A percentile compares a stretch with the other conserved stretches of the same genome.
These are phyloP conservation scores for Zaprionus nigranus DNA, from an alignment of 1,140 invertebrate genomes.

Conservation along the genomic window DNA sequence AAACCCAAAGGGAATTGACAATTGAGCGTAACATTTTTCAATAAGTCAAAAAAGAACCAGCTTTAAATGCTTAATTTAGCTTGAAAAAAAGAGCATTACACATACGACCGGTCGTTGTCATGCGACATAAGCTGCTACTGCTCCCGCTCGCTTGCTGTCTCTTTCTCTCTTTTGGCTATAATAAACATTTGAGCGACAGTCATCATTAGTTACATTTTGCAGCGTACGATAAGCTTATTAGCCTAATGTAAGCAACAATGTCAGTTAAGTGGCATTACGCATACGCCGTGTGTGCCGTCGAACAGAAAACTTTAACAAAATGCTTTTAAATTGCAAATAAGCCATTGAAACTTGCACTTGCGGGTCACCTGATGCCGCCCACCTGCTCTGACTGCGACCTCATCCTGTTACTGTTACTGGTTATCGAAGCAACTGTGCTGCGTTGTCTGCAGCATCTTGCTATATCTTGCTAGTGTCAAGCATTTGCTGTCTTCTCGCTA, in stretches of 20 bases:
- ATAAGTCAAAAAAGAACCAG: background rate
- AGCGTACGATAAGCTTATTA: slow-evolving; percentile 65
- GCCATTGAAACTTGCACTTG: slow-evolving; percentile 46
- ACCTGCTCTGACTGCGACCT: background rate
- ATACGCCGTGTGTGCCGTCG: slow-evolving; percentile 42
- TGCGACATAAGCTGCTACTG: slow-evolving; percentile 41
- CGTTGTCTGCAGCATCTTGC: slow-evolving; percentile 31
- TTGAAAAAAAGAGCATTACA: slow-evolving; percentile 14
- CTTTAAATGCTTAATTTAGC: slow-evolving; percentile 22
- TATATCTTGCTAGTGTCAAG: background rate
- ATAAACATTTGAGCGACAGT: slow-evolving; percentile 38
- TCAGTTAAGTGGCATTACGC: slow-evolving; percentile 57
- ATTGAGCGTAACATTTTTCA: background rate
- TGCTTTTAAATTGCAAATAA: slow-evolving; percentile 69
- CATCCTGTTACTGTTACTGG: background rate
- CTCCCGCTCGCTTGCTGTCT: background rate
- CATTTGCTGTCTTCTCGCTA: slow-evolving; percentile 1
- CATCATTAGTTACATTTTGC: slow-evolving; percentile 63
- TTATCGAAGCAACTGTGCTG: slow-evolving; percentile 15
- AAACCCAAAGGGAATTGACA: background rate
- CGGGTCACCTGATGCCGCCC: slow-evolving; percentile 38
- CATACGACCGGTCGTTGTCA: slow-evolving; percentile 48
- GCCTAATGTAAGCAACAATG: slow-evolving; percentile 63
- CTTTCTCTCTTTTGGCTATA: background rate
- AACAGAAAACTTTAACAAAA: slow-evolving; percentile 28